Conservation (phyloP, 2,797 vertebrate genomes). For the Denticeps clupeoides region DNA sequence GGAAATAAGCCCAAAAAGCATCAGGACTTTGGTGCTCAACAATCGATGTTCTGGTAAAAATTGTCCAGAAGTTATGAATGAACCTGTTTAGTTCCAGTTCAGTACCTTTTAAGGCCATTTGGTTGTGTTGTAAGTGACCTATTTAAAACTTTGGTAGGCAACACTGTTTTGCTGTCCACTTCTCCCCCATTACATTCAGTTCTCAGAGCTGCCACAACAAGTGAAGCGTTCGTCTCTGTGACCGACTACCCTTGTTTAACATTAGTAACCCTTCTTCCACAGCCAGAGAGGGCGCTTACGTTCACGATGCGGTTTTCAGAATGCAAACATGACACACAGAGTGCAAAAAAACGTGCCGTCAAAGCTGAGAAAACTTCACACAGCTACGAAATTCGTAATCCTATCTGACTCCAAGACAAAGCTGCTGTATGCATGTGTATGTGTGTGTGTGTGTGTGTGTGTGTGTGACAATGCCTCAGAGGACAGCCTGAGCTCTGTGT, state of each 20-base stretch:
- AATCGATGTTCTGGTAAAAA: no score
- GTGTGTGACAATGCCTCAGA: not conserved
- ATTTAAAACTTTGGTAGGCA: conserved; percentile 34
- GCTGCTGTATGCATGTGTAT: not conserved
- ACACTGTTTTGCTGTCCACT: not conserved
- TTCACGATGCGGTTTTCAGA: not conserved
- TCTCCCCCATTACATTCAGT: conserved; percentile 15
- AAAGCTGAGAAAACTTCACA: not conserved
- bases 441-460: conserved; percentile 3
- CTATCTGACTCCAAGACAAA: not conserved
- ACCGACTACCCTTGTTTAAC: conserved; percentile 17
- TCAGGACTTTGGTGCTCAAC: no score
- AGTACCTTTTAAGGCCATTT: no score
- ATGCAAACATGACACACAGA: not conserved
- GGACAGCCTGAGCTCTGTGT: not conserved
- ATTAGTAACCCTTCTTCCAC: not conserved
- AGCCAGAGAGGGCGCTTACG: not conserved
- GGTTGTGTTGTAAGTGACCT: conserved; percentile 23
- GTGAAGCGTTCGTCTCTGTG: conserved; percentile 8
- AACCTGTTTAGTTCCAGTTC: no score
- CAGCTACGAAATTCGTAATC: conserved; percentile 4
- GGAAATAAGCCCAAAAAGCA: no score
- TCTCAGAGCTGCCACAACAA: not conserved
- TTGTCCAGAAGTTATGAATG: no score
- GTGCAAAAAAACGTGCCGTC: no score